A percentile compares a stretch with the other conserved stretches of the same genome.
These are phyloP conservation scores for Cantharis rufa DNA, from an alignment of 2,888 invertebrate genomes.

Conservation along the genomic window DNA sequence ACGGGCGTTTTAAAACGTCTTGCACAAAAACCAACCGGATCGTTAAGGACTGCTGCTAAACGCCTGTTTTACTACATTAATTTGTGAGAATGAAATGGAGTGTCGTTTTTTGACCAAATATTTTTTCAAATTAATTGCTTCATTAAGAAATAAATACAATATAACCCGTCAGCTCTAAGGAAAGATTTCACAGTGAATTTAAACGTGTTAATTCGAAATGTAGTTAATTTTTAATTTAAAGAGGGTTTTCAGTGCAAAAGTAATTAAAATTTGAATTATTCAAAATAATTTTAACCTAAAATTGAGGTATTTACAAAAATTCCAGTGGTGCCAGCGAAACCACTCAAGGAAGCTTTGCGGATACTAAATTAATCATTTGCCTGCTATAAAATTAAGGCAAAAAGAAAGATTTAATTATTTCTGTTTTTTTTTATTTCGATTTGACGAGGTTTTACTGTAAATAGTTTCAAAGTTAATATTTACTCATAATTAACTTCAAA, in stretches of 20 bases:
- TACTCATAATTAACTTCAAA: background rate
- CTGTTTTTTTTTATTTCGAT: background rate
- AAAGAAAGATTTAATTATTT: background rate
- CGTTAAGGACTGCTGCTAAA: background rate
- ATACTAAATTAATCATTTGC: background rate
- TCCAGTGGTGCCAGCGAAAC: background rate
- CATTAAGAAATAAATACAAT: background rate
- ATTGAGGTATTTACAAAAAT: background rate
- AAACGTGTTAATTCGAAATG: background rate
- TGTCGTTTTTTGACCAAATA: background rate
- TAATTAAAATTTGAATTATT: background rate
- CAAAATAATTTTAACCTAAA: background rate
- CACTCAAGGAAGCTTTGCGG: background rate
- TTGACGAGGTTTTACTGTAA: background rate
- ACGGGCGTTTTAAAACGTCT: background rate
- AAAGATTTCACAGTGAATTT: background rate
- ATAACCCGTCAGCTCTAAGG: background rate
- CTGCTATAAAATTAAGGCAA: background rate
- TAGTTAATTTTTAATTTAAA: background rate
- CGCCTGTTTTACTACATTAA: background rate
- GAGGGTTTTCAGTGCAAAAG: background rate
- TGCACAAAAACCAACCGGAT: background rate
- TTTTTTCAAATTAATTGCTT: background rate
- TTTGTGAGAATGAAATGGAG: background rate
- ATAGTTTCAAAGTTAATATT: background rate